phyloP scores from a whole-genome alignment of 2,113 vertebrate genomes.

The Engraulis encrasicolus region DNA sequence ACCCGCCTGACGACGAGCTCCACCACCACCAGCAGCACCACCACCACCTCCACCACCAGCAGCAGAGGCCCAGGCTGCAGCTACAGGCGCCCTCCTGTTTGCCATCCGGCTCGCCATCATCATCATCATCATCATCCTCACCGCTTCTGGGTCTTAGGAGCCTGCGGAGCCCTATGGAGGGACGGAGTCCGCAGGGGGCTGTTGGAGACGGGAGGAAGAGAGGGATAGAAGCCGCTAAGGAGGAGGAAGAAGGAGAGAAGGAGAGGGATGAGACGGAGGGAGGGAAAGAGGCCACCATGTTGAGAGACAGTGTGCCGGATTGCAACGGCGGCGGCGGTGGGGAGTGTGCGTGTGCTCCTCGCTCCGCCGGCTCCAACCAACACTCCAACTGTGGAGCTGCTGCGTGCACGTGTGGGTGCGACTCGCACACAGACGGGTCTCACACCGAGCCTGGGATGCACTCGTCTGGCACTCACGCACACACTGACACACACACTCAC shows the following conservation, averaged over 20 bases:
- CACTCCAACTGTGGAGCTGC: neutral
- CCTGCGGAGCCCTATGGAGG: too few species aligned
- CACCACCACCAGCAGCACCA: too few species aligned
- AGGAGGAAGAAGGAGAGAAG: constrained; percentile 12
- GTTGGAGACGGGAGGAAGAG: neutral
- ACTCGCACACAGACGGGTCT: neutral
- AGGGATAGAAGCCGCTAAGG: too few species aligned
- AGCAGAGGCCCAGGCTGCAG: constrained; percentile 64
- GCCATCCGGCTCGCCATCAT: constrained; percentile 54
- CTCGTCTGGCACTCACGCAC: too few species aligned
- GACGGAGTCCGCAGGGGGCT: too few species aligned
- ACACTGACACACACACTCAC: too few species aligned
- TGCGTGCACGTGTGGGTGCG: neutral
- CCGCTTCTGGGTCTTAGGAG: too few species aligned
- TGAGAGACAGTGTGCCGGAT: neutral
- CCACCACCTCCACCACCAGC: too few species aligned
- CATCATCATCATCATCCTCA: too few species aligned
- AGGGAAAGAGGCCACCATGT: neutral
- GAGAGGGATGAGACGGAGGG: neutral
- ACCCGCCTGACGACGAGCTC: constrained; percentile 83
- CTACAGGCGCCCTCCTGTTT: constrained; percentile 60
- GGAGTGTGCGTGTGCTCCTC: neutral
- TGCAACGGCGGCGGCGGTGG: too few species aligned
- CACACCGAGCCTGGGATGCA: neutral
- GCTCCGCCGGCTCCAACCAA: neutral